Evolutionary conservation across 53 echinoderm and acorn worm species (phyloP).

Genomic region (Henricia sp.): DNA sequence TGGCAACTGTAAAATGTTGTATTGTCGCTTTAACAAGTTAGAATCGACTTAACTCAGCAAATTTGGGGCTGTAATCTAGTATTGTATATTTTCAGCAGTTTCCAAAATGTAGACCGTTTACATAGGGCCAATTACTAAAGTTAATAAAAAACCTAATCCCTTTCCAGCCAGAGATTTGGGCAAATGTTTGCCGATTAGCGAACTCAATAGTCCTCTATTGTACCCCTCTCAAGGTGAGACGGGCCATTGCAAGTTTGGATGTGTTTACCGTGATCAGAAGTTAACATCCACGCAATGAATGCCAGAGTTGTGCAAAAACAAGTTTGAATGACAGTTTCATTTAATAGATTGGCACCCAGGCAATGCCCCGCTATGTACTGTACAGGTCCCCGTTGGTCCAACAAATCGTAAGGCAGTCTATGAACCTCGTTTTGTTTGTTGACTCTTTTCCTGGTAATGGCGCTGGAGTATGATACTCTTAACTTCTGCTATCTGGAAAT

Average conservation of each 20-base stretch:
- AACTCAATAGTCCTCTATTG: conserved; percentile 5
- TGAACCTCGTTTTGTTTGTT: conserved; percentile 22
- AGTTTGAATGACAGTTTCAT: conserved; percentile 44
- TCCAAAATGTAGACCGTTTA: no score
- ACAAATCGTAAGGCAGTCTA: conserved; percentile 18
- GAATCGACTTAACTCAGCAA: no score
- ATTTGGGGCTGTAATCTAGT: no score
- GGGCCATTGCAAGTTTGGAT: not conserved
- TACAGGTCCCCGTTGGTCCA: not conserved
- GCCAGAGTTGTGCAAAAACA: conserved; percentile 45
- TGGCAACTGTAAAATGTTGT: no score
- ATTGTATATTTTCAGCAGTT: no score
- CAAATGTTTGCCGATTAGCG: conserved; percentile 35
- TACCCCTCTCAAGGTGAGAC: not conserved
- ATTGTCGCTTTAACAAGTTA: no score
- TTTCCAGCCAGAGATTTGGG: not conserved
- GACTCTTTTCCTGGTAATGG: conserved; percentile 35
- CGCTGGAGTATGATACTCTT: conserved; percentile 15
- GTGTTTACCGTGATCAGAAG: conserved; percentile 34
- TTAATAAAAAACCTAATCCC: not conserved
- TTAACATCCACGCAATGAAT: conserved; percentile 21
- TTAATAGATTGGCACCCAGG: not conserved
- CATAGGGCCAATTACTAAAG: no score
- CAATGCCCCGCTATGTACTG: not conserved
- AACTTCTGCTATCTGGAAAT: conserved; percentile 16